A percentile compares a stretch with the other conserved stretches of the same genome.
Conservation (phyloP, 53 echinoderm and acorn worm genomes). For the Arbacia lixula region DNA sequence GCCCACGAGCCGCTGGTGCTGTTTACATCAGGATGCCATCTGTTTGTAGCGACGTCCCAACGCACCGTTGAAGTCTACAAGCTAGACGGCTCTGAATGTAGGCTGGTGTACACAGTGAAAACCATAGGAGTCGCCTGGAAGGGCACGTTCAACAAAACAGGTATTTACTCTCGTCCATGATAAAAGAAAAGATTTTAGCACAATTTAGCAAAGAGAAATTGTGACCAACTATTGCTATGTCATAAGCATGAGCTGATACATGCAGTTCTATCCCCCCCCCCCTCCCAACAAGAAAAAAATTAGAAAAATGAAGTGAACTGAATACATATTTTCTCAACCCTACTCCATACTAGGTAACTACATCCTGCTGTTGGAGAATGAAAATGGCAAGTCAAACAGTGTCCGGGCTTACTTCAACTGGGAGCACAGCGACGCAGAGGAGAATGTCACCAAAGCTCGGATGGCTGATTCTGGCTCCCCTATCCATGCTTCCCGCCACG, state of each 20-base stretch:
- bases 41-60: conserved; percentile 44
- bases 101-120: conserved; percentile 3
- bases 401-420: conserved; percentile 48
- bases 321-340: background rate
- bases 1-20: conserved; percentile 36
- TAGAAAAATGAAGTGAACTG: no score
- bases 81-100: conserved; percentile 30
- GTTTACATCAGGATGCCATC: conserved; percentile 21
- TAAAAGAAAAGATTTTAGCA: no score
- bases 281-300: background rate
- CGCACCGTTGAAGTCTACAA: conserved; percentile 28
- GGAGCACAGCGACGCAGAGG: background rate
- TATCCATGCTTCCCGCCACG: background rate
- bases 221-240: no score
- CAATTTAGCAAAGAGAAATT: no score
- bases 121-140: conserved; percentile 25
- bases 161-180: no score
- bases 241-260: no score
- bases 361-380: conserved; percentile 14
- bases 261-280: background rate
- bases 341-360: conserved; percentile 19
- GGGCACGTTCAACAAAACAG: conserved; percentile 6
- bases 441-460: conserved; percentile 35
- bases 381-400: background rate
- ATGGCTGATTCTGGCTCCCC: conserved; percentile 25